Percentiles rank a stretch among this genome's conserved stretches.
Evolutionary conservation across 1,140 invertebrate species (phyloP).

Genomic region (Thaumatotibia leucotreta): DNA sequence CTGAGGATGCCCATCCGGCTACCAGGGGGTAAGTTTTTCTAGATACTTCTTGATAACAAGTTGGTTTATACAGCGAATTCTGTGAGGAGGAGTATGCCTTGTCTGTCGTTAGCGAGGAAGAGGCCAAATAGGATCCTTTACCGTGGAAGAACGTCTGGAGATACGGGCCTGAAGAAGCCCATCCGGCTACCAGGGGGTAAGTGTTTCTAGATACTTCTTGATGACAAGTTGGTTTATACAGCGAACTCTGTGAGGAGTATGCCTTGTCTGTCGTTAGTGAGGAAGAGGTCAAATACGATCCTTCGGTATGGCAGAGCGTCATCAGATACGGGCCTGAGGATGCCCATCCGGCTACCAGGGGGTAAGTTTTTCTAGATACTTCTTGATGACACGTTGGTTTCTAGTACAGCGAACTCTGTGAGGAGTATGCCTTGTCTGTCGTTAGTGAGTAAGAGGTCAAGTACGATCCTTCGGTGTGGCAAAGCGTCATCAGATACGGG

Average conservation of each 20-base stretch:
- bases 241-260: too few species aligned
- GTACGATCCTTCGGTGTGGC: too few species aligned
- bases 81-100: neutral
- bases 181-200: conserved; percentile 73
- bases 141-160: neutral
- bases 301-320: neutral
- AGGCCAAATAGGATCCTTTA: neutral
- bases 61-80: neutral
- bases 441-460: neutral
- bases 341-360: conserved; percentile 18
- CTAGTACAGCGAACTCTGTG: too few species aligned
- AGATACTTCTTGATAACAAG: neutral
- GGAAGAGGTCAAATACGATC: too few species aligned
- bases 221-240: too few species aligned
- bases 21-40: conserved; percentile 73
- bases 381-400: too few species aligned
- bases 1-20: conserved; percentile 77
- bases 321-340: neutral
- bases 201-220: neutral
- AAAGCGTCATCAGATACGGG: too few species aligned
- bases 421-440: neutral
- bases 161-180: conserved; percentile 77
- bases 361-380: too few species aligned
- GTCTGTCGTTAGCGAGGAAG: neutral
- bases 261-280: too few species aligned